Evolutionary conservation across 2,888 invertebrate genomes (phyloP), one percentile per base, ranked within the genome.

Genomic region (Netelia melanura): DNA sequence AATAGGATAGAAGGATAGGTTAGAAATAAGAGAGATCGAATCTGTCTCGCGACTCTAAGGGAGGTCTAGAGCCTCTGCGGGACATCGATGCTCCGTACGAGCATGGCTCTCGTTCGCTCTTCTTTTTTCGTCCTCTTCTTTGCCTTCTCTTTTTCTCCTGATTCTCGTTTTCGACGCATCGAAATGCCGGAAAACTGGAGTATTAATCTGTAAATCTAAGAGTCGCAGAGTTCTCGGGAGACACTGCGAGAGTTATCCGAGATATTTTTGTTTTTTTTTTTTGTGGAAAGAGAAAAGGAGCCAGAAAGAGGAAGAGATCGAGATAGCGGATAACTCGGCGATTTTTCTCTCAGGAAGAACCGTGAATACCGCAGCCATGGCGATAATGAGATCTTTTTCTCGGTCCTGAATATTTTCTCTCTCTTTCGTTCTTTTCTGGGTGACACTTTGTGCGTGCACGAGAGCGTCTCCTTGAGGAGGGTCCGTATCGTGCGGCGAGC

Each of bases 51-150:
- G 82, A 68, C 86, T 81, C 83, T 82, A 86, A 84, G 87, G 87
- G 87, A 86, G 87, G 87, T 87, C 87, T 17, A 21, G 83, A 78
- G 58, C 70, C 78, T 81, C 87, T 79, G 86, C 87, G 85, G 87
- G 87, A 87, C 84, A 84, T 83, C 86, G 77, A 86, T 84, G 74
- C 84, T 67, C 54, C 72, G 10, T 21, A 74, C 64, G 62, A 68
- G 44, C 71, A 72, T 21, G 58, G 61, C 30, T 52, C 67, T 61
- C 70, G 61, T 58, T 78, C 72, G 43, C 74, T 65, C 70, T 62
- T 54, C 54, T 56, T 48, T 62, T 75, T 75, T 48, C 52, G n/a
- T 61, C 54, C 10, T 43, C 64, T 23, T 74, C 52, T 64, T 68
- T 48, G 58, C 43, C 30, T 44, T 25, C 43, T 30, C 30, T 58